A percentile compares a stretch with the other conserved stretches of the same genome.
Evolutionary conservation across 2,888 invertebrate genomes (phyloP).

Genomic region (Luffia ferchaultella): DNA sequence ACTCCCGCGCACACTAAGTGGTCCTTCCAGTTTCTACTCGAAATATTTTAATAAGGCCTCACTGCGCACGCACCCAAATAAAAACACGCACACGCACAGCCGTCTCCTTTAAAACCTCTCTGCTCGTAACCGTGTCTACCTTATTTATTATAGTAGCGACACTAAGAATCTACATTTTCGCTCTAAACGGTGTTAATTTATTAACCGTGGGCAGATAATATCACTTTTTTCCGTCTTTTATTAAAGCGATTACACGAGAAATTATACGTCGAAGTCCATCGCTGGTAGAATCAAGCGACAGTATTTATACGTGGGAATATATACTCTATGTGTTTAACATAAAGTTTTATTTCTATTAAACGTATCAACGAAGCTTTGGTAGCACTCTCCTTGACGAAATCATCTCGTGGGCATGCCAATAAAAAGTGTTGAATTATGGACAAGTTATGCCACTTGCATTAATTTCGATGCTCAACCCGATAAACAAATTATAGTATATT

Average conservation of each 20-base stretch:
- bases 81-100: conserved; percentile 47
- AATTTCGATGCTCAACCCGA: conserved; percentile 65
- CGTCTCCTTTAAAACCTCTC: conserved; percentile 39
- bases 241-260: conserved; percentile 65
- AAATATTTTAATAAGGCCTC: conserved; percentile 67
- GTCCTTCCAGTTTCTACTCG: conserved; percentile 67
- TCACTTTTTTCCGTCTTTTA: conserved; percentile 64
- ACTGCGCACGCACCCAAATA: conserved; percentile 64
- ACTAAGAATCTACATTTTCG: conserved; percentile 64
- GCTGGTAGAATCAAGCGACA: conserved; percentile 17
- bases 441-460: conserved; percentile 64
- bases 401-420: conserved; percentile 59
- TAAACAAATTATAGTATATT: conserved; percentile 65
- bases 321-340: background rate
- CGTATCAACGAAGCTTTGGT: conserved; percentile 20
- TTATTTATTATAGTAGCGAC: conserved; percentile 65
- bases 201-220: conserved; percentile 67
- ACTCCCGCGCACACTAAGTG: conserved; percentile 67
- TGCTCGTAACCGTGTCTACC: conserved; percentile 34
- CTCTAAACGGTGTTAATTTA: conserved; percentile 68
- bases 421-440: conserved; percentile 64
- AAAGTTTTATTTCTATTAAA: background rate
- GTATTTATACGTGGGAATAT: background rate
- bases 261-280: conserved; percentile 59
- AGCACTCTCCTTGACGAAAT: conserved; percentile 56